Percentiles rank a stretch among this genome's conserved stretches.
These are phyloP conservation scores for Mastomys natalensis DNA, from an alignment of 2,113 vertebrate species.

Conservation along the genomic window DNA sequence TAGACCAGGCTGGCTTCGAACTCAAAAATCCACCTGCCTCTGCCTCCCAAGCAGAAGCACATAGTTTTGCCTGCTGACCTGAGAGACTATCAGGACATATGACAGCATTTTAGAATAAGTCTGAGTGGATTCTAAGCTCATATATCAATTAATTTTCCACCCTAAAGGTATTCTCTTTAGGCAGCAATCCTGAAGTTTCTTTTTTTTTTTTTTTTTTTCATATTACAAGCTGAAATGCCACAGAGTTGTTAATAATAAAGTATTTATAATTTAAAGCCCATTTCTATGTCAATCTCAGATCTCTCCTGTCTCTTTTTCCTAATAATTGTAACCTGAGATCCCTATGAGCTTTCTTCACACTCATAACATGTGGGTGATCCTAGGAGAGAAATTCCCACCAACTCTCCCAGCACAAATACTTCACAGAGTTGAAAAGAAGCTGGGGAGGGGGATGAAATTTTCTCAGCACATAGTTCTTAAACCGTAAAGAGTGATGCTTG, in stretches of 20 bases:
- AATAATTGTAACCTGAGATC: conserved; percentile 5
- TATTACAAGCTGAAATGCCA: background rate
- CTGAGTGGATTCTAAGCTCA: background rate
- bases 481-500: background rate
- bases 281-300: background rate
- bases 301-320: conserved; percentile 24
- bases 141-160: background rate
- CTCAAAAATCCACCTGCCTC: no score
- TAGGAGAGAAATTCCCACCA: background rate
- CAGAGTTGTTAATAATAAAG: background rate
- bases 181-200: background rate
- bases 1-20: no score
- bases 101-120: background rate
- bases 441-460: background rate
- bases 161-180: background rate
- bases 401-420: background rate
- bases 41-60: no score
- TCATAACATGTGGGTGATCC: background rate
- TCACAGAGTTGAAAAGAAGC: background rate
- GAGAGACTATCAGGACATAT: background rate
- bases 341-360: background rate
- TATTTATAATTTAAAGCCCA: conserved; percentile 1
- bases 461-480: conserved; percentile 10
- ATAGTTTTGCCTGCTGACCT: background rate
- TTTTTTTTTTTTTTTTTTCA: background rate